Conservation (phyloP, 2,113 vertebrate genomes). For the Syrmaticus mikado region DNA sequence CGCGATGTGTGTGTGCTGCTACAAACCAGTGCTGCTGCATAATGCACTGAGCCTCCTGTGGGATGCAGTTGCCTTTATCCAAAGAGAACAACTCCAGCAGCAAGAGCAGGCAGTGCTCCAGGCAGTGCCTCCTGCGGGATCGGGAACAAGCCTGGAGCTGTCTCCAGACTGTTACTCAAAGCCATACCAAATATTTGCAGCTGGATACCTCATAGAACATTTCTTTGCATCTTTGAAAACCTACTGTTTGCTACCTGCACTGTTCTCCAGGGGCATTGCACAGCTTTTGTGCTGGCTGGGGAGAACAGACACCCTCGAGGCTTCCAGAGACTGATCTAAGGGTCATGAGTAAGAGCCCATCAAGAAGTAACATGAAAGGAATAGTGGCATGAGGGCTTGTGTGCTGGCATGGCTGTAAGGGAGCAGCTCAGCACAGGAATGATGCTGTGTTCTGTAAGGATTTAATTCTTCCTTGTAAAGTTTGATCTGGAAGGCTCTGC, state of each 20-base stretch:
- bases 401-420: rapidly evolving
- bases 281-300: not conserved
- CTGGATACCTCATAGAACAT: rapidly evolving
- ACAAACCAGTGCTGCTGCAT: not conserved
- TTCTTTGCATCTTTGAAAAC: not conserved
- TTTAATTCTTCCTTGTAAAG: not conserved
- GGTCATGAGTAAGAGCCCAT: not conserved
- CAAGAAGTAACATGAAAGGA: not conserved
- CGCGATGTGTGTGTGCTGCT: rapidly evolving
- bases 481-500: not conserved
- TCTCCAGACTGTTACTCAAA: not conserved
- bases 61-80: not conserved
- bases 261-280: not conserved
- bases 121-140: not conserved
- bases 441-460: not conserved
- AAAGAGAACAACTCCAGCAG: not conserved
- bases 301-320: not conserved
- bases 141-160: not conserved
- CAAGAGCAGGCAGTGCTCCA: not conserved
- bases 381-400: not conserved
- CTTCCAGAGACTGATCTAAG: not conserved
- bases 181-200: not conserved
- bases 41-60: not conserved
- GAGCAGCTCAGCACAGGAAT: not conserved
- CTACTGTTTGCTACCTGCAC: not conserved